phyloP scores from a whole-genome alignment of 2,888 invertebrate species.

The Heterodera filipjevi region DNA sequence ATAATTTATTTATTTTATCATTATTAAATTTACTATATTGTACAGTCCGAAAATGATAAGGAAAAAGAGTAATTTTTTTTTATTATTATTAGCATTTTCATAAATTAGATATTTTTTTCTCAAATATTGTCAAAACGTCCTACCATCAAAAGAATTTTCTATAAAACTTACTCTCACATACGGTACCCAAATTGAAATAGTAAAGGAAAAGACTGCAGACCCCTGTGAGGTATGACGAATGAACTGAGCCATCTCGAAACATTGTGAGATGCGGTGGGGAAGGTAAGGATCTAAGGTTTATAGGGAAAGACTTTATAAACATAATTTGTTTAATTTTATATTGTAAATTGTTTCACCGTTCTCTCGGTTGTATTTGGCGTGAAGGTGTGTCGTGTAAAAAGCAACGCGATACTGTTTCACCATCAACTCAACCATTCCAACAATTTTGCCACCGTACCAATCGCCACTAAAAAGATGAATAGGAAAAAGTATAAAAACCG shows the following conservation, averaged over 20 bases:
- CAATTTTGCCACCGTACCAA: slow-evolving; percentile 91
- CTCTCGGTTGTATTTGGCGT: slow-evolving; percentile 86
- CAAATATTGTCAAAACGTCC: too few species aligned
- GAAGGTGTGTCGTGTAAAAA: slow-evolving; percentile 90
- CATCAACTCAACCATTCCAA: slow-evolving; percentile 66
- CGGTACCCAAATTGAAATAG: not conserved
- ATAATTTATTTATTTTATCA: too few species aligned
- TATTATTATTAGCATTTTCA: too few species aligned
- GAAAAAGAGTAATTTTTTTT: too few species aligned
- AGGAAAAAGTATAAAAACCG: not conserved
- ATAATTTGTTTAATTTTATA: too few species aligned
- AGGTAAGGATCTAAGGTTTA: slow-evolving; percentile 74
- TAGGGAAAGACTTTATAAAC: too few species aligned
- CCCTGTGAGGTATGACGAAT: slow-evolving; percentile 72
- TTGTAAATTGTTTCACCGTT: too few species aligned
- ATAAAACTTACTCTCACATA: too few species aligned
- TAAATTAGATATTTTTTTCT: too few species aligned
- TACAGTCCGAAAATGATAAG: too few species aligned
- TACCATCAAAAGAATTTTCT: too few species aligned
- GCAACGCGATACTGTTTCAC: slow-evolving; percentile 74
- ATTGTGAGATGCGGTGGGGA: slow-evolving; percentile 84
- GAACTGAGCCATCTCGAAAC: slow-evolving; percentile 91
- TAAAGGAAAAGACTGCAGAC: slow-evolving; percentile 67
- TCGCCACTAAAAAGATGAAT: slow-evolving; percentile 77
- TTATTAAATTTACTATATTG: too few species aligned